Evolutionary conservation across 2,113 vertebrate genomes (phyloP), one percentile per base, ranked within the genome.

Genomic region (Mastomys coucha): DNA sequence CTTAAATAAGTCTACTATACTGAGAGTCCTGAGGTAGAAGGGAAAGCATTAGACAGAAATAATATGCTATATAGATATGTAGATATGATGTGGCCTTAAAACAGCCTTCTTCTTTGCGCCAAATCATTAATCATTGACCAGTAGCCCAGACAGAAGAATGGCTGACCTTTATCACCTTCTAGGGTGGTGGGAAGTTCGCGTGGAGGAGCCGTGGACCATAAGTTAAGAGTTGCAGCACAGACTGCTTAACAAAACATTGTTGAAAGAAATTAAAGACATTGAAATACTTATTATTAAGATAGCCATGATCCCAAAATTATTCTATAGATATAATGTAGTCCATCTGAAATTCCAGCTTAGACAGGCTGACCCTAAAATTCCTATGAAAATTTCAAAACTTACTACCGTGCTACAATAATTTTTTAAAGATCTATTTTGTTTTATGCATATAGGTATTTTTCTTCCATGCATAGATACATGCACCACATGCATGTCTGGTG

Each of bases 331-430:
- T 8, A 12, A 53, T 53, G 56, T 3, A 86, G 95, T 90, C 6
- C 36, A 24, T 75, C 20, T 88, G 56, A 88, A 91, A 88, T 75
- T 87, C 56, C 77, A 91, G 36, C 10, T 73, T 90, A 70, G 56
- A 67, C 33, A 91, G n/a, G 26, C 53, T 91, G 81, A 82, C 42
- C 14, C 60, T 80, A 67, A 97, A 82, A 86, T 94, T 86, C 20
- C 56, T 63, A 60, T 53, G 33, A 69, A 95, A 87, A 63, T 81
- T 91, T 93, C 19, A 76, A 45, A 86, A n/a, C 85, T 94, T 91
- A 42, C 86, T 73, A 33, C 67, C 33, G 31, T 69, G 67, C 67
- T 69, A 33, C 1, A 33, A 31, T 33, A 33, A 14, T 69, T 69
- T 63, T 33, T 69, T 33, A 6, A 69, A 33, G 13, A 69, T 69